Evolutionary conservation across 92 coral and sea anemone genomes (phyloP), one percentile per base, ranked within the genome.

Genomic region (Anthopleura xanthogrammica): DNA sequence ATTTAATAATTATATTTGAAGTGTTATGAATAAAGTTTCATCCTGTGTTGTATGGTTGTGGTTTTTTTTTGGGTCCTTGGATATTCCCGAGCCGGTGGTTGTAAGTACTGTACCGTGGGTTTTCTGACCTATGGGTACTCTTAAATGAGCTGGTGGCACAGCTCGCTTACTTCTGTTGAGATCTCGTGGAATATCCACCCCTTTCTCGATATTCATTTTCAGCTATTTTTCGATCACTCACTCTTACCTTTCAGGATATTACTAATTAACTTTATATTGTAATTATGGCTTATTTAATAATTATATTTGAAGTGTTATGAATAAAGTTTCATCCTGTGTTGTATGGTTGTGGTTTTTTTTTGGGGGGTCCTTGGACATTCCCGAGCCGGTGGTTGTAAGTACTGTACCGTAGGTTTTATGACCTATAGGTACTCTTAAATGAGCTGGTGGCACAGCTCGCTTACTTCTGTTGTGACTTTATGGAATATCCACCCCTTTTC

Each of bases 101-200:
- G 64, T 58, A 58, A 58, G 64, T 58, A 58, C 22, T 58, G 17
- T 46, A 46, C 50, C 7, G 64, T 58, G 19, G 14, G 64, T 12
- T 58, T 19, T 14, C 19, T 46, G 64, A 58, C n/a, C n/a, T 17
- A 0, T 29, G 1, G 36, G 36, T 29, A 29, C 17, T 58, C 5
- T 58, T 16, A 4, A 58, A 58, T 14, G 64, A 58, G 64, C 64
- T 58, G 64, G 5, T 58, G 64, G 13, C 64, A 19, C 64, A 58
- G 64, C n/a, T 58, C 64, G 64, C 64, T 58, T 58, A 58, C 64
- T 58, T 58, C 64, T 58, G 64, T 58, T 58, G 64, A 4, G 22
- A 19, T 58, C 64, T 58, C n/a, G n/a, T 58, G 64, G 64, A 58
- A 58, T 58, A 58, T 58, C n/a, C 64, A 58, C 64, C 64, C 64